Evolutionary conservation across 1,140 invertebrate genomes (phyloP).

Genomic region (Philopotamus ludificatus): DNA sequence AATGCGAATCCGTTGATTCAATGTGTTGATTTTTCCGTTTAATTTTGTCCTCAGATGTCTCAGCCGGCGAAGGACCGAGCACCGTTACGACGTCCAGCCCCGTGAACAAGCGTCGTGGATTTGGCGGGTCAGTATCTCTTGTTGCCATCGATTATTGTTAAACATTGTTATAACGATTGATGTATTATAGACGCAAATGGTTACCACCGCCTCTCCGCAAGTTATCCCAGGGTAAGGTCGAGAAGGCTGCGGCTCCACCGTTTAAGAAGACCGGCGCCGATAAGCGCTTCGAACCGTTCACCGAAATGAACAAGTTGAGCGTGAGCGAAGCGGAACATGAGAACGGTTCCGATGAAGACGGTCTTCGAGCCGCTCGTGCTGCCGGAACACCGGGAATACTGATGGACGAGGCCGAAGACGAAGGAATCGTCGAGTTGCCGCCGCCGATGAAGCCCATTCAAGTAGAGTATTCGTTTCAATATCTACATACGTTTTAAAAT

Average conservation of each 20-base stretch:
- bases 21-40: slow-evolving; percentile 7
- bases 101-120: slow-evolving; percentile 77
- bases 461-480: slow-evolving; percentile 49
- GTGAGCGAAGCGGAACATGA: slow-evolving; percentile 45
- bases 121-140: slow-evolving; percentile 63
- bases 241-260: slow-evolving; percentile 66
- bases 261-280: slow-evolving; percentile 75
- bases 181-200: slow-evolving; percentile 78
- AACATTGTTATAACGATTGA: slow-evolving; percentile 27
- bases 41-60: slow-evolving; percentile 57
- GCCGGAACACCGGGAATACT: slow-evolving; percentile 39
- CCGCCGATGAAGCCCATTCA: slow-evolving; percentile 95
- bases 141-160: slow-evolving; percentile 8
- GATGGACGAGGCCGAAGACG: slow-evolving; percentile 70
- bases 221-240: slow-evolving; percentile 83
- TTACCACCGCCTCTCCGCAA: slow-evolving; percentile 85
- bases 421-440: slow-evolving; percentile 79
- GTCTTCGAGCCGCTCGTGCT: slow-evolving; percentile 44
- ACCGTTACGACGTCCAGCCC: slow-evolving; percentile 65
- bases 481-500: neutral
- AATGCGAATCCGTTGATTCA: slow-evolving; percentile 9
- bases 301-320: slow-evolving; percentile 48
- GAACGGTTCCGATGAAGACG: slow-evolving; percentile 51
- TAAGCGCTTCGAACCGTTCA: slow-evolving; percentile 68
- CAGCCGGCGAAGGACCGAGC: slow-evolving; percentile 54